Evolutionary conservation across 2,113 vertebrate species (phyloP).

Genomic region (Seriola rivoliana): DNA sequence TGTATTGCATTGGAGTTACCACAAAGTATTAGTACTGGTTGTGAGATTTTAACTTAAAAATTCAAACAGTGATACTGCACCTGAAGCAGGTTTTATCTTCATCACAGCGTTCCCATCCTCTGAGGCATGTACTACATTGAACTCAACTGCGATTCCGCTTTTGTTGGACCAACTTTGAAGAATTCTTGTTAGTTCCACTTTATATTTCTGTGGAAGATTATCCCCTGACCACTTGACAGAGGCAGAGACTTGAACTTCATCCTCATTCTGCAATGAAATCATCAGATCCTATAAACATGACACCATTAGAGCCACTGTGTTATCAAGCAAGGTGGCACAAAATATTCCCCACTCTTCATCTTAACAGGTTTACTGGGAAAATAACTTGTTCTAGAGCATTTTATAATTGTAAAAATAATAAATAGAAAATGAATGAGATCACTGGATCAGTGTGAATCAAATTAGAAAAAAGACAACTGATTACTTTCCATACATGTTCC

Average conservation of each 20-base stretch:
- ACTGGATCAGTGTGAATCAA: too few species aligned
- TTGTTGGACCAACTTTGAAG: conserved; percentile 66
- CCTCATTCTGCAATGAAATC: not conserved
- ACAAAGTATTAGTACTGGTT: not conserved
- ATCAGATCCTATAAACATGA: not conserved
- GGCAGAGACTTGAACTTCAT: conserved; percentile 2
- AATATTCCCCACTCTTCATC: not conserved
- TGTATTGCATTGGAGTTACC: not conserved
- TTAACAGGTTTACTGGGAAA: too few species aligned
- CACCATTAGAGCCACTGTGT: not conserved
- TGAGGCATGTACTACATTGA: accelerated
- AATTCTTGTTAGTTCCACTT: accelerated
- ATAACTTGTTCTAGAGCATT: too few species aligned
- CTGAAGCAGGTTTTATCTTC: conserved; percentile 43
- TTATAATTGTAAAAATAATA: too few species aligned
- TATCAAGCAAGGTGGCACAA: not conserved
- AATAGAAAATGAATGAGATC: too few species aligned
- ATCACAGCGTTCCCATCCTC: not conserved
- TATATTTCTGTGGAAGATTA: accelerated
- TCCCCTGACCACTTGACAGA: conserved; percentile 17
- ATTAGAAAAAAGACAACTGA: too few species aligned
- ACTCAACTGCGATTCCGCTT: accelerated
- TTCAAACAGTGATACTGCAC: conserved; percentile 35
- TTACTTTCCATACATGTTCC: too few species aligned
- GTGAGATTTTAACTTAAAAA: not conserved